Percentiles rank a stretch among this genome's conserved stretches.
phyloP scores from a whole-genome alignment of 2,797 vertebrate species.

The Coilia nasus region DNA sequence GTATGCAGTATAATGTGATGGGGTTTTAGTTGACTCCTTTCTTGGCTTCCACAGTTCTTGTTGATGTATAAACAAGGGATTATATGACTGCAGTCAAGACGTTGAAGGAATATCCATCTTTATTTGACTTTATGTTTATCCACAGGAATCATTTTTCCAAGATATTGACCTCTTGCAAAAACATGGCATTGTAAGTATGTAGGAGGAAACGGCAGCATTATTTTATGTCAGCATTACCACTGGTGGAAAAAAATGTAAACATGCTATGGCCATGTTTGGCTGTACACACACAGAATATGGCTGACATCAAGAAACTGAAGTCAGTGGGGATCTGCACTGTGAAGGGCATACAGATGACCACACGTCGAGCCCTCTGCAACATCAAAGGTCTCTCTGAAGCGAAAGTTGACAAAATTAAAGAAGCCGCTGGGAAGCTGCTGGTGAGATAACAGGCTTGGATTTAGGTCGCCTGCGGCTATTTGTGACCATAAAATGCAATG shows the following conservation, averaged over 20 bases:
- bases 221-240: neutral
- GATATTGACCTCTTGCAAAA: slow-evolving; percentile 97
- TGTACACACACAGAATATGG: slow-evolving; percentile 81
- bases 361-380: slow-evolving; percentile 89
- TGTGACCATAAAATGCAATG: neutral
- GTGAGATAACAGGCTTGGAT: slow-evolving; percentile 64
- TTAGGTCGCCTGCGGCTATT: neutral
- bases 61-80: neutral
- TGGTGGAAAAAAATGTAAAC: neutral
- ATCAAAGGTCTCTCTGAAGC: slow-evolving; percentile 97
- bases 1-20: neutral
- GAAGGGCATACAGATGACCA: slow-evolving; percentile 98
- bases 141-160: slow-evolving; percentile 95
- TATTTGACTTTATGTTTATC: neutral
- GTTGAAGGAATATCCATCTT: neutral
- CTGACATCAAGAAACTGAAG: slow-evolving; percentile 97
- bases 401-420: slow-evolving; percentile 99
- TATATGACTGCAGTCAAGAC: neutral
- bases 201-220: slow-evolving; percentile 3
- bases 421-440: slow-evolving; percentile 94
- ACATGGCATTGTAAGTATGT: slow-evolving; percentile 92
- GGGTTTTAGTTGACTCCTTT: neutral
- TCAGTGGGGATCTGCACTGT: slow-evolving; percentile 94
- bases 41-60: too few species aligned
- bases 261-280: neutral